Percentiles rank a stretch among this genome's conserved stretches.
phyloP scores from a whole-genome alignment of 2,888 invertebrate species.

The Cactoblastis cactorum region DNA sequence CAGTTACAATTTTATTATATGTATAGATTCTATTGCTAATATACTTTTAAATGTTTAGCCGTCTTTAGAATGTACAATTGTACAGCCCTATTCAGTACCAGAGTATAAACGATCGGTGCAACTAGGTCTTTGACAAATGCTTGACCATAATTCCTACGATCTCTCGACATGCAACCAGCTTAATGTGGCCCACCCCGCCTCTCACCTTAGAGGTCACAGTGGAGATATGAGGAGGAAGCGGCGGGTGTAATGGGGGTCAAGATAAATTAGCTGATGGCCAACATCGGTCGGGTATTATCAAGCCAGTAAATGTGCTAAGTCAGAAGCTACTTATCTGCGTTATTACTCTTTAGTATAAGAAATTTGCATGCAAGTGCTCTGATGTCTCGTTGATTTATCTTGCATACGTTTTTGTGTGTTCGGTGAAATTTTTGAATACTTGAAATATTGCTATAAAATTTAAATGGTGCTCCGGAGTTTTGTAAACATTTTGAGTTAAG shows the following conservation, averaged over 20 bases:
- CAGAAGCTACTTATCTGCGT: constrained; percentile 61
- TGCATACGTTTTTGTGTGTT: not conserved
- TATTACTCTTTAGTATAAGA: constrained; percentile 58
- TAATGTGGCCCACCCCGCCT: constrained; percentile 32
- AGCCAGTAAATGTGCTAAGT: constrained; percentile 60
- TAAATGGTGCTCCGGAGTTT: no score
- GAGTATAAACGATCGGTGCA: constrained; percentile 38
- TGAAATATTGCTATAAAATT: no score
- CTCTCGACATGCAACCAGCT: constrained; percentile 32
- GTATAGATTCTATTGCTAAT: no score
- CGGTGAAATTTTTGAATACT: not conserved
- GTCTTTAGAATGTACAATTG: constrained; percentile 7
- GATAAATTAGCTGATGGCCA: constrained; percentile 35
- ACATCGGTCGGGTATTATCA: constrained; percentile 58
- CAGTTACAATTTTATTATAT: no score
- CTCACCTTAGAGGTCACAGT: constrained; percentile 8
- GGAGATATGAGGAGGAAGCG: constrained; percentile 16
- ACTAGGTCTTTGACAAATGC: constrained; percentile 66
- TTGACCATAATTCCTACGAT: constrained; percentile 54
- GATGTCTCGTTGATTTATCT: constrained; percentile 13
- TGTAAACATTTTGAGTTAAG: no score
- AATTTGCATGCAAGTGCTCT: constrained; percentile 47
- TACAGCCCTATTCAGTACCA: constrained; percentile 10
- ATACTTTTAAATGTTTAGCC: constrained; percentile 2
- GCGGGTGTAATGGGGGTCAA: constrained; percentile 27